Percentiles rank a stretch among this genome's conserved stretches.
Conservation (phyloP, 2,113 vertebrate genomes). For the Ibidorhyncha struthersii region DNA sequence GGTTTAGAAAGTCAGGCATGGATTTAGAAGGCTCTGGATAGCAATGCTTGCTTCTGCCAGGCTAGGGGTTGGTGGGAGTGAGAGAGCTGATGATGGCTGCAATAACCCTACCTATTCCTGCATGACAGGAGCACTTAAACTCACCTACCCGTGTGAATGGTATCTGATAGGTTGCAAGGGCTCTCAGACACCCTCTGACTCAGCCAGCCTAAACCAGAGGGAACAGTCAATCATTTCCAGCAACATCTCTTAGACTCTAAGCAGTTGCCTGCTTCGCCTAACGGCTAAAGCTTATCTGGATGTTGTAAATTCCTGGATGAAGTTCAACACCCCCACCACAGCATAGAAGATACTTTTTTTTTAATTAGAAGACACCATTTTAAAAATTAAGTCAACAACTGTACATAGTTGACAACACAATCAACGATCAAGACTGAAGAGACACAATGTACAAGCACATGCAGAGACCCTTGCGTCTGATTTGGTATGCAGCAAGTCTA, state of each 20-base stretch:
- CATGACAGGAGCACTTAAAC: background rate
- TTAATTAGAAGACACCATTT: background rate
- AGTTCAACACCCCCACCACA: background rate
- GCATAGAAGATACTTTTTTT: background rate
- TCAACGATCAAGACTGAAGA: background rate
- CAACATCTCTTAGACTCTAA: background rate
- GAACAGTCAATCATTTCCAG: background rate
- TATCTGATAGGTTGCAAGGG: background rate
- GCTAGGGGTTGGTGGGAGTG: background rate
- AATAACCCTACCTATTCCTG: background rate
- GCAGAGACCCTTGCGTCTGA: background rate
- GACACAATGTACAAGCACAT: background rate
- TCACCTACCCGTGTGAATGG: fast-evolving
- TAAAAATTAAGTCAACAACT: background rate
- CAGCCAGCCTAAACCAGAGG: background rate
- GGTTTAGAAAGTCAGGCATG: background rate
- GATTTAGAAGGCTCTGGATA: background rate
- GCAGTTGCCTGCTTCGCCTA: background rate
- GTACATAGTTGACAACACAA: background rate
- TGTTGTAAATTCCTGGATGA: background rate
- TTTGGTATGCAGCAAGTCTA: background rate
- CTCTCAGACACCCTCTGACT: background rate
- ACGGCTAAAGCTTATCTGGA: background rate
- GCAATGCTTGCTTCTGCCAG: background rate
- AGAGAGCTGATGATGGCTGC: background rate